Base-by-base conservation (phyloP, 2,797 vertebrate species). In the Pseudochromis fuscus region DNA sequence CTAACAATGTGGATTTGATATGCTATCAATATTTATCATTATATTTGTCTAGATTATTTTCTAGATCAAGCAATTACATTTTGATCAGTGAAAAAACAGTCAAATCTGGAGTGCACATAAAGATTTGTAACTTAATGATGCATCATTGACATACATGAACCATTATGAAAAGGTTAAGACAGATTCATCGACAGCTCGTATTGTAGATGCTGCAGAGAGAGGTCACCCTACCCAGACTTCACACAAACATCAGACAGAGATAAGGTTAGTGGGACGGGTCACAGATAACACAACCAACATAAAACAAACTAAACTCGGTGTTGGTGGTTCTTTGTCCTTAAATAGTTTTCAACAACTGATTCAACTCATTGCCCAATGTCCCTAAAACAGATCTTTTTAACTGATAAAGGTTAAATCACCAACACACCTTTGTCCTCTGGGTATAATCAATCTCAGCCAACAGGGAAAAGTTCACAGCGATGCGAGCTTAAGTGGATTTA, bases 401-500 rank as follows among this genome's bases (percentile, higher is more conserved):
- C 16, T n/a, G 10, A 28, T 25, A 24, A 33, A 33, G 18, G 23
- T 50, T 15, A 21, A 42, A 19, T 24, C 21, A 19, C 19, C 11
- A 33, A 33, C 31, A 33, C 31, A 33, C 31, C 31, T 35, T 35
- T 35, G 33, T 4, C 33, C 33, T 35, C 33, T 35, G 10, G 11
- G 33, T 35, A 13, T 35, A 35, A 35, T 58, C 10, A 15, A 16
- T 21, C 44, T 63, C 48, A 44, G 44, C 45, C 11, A 48, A 24
- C 10, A 63, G 5, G 21, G 18, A 37, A 37, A 40, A 4, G 24
- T 30, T 38, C 70, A 25, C 57, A 25, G 56, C 23, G 21, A 61
- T 44, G n/a, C 49, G 1, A 18, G 37, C 46, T 28, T 48, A 57
- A n/a, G 52, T 61, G 49, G 65, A 67, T 72, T 82, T 60, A 7